These are phyloP conservation scores for Gymnocephalus cernua DNA, from an alignment of 2,113 vertebrate species.

Conservation along the genomic window DNA sequence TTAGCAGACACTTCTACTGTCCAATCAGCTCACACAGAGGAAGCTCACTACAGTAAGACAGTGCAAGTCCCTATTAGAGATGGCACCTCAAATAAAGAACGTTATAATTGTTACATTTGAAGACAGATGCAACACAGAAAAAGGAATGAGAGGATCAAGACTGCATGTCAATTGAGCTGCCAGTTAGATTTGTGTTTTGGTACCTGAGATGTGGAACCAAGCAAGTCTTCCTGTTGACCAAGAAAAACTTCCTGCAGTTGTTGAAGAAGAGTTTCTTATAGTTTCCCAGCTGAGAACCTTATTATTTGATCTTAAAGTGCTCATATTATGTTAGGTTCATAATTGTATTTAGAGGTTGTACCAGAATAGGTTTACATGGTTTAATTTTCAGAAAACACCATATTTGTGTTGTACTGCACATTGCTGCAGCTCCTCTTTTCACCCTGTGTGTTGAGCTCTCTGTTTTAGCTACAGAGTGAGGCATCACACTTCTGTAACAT, in stretches of 20 bases:
- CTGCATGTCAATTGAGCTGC: neutral
- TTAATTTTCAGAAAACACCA: too few relatives aligned
- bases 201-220: neutral
- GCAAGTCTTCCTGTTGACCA: neutral
- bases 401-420: too few relatives aligned
- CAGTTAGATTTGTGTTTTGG: neutral
- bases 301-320: neutral
- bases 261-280: neutral
- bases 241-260: neutral
- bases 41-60: neutral
- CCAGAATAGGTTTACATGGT: too few relatives aligned
- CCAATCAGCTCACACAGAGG: neutral
- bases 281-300: neutral
- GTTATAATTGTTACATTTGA: neutral
- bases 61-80: neutral
- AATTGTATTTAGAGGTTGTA: too few relatives aligned
- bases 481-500: too few relatives aligned
- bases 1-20: neutral
- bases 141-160: neutral
- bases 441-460: too few relatives aligned
- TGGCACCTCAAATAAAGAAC: neutral
- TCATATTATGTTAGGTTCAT: too few relatives aligned
- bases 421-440: too few relatives aligned
- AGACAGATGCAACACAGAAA: neutral
- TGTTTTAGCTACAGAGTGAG: too few relatives aligned